These are phyloP conservation scores for Aphelenchoides fujianensis DNA, from an alignment of 1,140 invertebrate genomes.

Conservation along the genomic window DNA sequence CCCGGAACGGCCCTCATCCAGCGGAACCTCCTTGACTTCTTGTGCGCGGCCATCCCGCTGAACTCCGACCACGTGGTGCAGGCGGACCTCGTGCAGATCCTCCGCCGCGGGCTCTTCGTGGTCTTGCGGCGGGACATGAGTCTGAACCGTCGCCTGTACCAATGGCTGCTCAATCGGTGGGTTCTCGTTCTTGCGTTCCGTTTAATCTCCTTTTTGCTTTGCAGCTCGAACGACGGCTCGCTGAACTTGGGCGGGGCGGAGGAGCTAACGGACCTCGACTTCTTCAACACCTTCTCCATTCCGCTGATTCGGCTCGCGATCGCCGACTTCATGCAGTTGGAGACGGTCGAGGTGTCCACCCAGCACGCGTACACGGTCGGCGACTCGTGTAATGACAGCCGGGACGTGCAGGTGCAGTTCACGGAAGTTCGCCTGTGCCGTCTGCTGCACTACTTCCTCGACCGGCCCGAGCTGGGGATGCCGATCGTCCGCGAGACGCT, in stretches of 20 bases:
- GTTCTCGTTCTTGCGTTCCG: not conserved
- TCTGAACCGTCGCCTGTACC: constrained; percentile 71
- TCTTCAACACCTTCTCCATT: constrained; percentile 76
- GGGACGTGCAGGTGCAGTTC: constrained; percentile 51
- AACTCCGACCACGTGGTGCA: constrained; percentile 75
- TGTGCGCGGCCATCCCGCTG: constrained; percentile 80
- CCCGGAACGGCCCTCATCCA: constrained; percentile 82
- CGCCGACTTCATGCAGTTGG: constrained; percentile 64
- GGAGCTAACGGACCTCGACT: constrained; percentile 64
- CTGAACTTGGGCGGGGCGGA: constrained; percentile 40
- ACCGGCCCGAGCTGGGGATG: constrained; percentile 82
- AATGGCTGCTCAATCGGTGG: constrained; percentile 56
- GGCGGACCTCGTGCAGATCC: constrained; percentile 74
- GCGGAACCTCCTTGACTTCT: constrained; percentile 78
- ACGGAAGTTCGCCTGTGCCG: constrained; percentile 70
- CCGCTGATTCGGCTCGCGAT: constrained; percentile 66
- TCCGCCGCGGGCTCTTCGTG: constrained; percentile 77
- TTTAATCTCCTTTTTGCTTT: constrained; percentile 36
- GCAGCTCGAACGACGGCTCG: constrained; percentile 34
- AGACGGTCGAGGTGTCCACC: constrained; percentile 50
- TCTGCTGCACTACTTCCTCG: constrained; percentile 79
- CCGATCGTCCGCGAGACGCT: constrained; percentile 80
- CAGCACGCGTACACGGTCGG: not conserved
- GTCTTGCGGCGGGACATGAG: constrained; percentile 86
- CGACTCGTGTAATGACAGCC: constrained; percentile 7